Evolutionary conservation across 2,113 vertebrate species (phyloP).

Genomic region (Taxidea taxus): DNA sequence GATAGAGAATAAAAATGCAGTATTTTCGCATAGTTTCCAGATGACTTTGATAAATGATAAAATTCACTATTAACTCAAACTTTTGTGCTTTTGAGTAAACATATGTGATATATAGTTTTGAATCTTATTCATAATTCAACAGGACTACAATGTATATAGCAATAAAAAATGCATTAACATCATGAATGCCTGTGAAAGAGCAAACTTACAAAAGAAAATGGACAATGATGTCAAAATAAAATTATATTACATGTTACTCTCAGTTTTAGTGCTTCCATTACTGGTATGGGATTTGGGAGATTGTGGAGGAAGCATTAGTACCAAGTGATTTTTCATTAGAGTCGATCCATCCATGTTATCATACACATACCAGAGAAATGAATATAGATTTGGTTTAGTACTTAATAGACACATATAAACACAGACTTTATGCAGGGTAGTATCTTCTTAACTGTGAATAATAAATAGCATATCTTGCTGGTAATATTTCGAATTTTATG

Average conservation of each 20-base stretch:
- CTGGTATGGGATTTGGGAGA: not conserved
- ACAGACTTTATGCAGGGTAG: not conserved
- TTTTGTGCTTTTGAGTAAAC: not conserved
- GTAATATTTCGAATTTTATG: not conserved
- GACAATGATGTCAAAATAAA: conserved; percentile 28
- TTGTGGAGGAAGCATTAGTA: not conserved
- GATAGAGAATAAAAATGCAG: not conserved
- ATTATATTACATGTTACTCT: not conserved
- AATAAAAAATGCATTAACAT: conserved; percentile 33
- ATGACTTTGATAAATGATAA: not conserved
- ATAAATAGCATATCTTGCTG: not conserved
- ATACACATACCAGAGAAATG: not conserved
- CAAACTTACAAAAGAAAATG: conserved; percentile 46
- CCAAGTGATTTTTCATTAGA: not conserved
- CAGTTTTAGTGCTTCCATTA: not conserved
- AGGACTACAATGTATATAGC: not conserved
- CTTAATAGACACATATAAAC: not conserved
- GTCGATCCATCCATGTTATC: not conserved
- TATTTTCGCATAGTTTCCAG: not conserved
- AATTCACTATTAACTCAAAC: not conserved
- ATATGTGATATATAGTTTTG: not conserved
- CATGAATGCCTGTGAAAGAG: not conserved
- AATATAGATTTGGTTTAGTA: not conserved
- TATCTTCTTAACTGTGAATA: not conserved
- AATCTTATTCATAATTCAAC: not conserved